phyloP scores from a whole-genome alignment of 1,140 invertebrate species.

The Temnothorax longispinosus region DNA sequence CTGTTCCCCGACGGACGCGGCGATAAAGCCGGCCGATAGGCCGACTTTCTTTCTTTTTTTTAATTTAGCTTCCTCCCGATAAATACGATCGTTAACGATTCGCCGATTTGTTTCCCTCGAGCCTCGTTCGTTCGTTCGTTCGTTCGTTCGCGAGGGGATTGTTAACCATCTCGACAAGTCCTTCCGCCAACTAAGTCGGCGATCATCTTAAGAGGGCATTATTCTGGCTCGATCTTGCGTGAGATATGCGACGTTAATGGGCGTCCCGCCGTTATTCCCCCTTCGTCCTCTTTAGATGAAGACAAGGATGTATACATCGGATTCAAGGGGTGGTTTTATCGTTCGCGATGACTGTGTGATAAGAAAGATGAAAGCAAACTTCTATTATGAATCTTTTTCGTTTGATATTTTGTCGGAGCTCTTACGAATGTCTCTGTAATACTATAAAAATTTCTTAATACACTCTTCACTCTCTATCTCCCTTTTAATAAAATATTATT shows the following conservation, averaged over 20 bases:
- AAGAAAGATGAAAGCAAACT: neutral
- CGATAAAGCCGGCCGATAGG: constrained; percentile 17
- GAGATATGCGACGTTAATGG: constrained; percentile 71
- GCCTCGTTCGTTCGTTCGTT: neutral
- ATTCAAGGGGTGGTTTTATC: constrained; percentile 20
- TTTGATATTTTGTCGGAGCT: neutral
- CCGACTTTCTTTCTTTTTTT: constrained; percentile 33
- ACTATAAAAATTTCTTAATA: neutral
- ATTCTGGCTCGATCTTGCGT: constrained; percentile 73
- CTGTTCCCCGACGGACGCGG: constrained; percentile 5
- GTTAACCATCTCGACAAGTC: constrained; percentile 57
- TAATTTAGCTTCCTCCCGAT: constrained; percentile 21
- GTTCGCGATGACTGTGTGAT: neutral
- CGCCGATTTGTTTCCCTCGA: constrained; percentile 42
- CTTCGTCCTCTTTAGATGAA: neutral
- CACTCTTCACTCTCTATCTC: neutral
- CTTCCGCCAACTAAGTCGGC: constrained; percentile 39
- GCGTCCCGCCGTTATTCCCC: constrained; percentile 44
- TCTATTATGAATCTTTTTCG: neutral
- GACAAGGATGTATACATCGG: constrained; percentile 24
- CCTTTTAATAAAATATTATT: neutral
- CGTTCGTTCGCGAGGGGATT: neutral
- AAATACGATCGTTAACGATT: constrained; percentile 54
- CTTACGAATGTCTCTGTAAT: neutral
- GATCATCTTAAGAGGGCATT: constrained; percentile 67